Conservation (phyloP, 2,113 vertebrate species). For the Brachyistius frenatus region DNA sequence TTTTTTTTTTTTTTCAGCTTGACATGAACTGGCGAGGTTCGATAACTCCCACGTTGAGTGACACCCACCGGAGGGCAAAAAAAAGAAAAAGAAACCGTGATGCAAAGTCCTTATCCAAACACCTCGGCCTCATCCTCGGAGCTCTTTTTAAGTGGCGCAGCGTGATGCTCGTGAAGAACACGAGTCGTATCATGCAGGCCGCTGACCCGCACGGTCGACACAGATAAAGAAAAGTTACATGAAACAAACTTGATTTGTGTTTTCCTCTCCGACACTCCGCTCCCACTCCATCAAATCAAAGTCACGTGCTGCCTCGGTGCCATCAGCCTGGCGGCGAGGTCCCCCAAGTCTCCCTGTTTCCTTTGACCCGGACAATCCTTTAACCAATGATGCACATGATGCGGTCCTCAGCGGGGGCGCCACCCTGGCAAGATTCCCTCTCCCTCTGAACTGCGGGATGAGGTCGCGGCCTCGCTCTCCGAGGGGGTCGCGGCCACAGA, state of each 20-base stretch:
- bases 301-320: conserved; percentile 22
- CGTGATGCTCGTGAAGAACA: not conserved
- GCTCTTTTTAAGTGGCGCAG: not conserved
- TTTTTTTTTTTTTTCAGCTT: not conserved
- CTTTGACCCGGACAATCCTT: conserved; percentile 41
- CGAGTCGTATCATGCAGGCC: conserved; percentile 18
- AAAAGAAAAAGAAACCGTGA: not conserved
- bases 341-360: conserved; percentile 27
- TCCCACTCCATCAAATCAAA: conserved; percentile 56
- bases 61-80: not conserved
- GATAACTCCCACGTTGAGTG: not conserved
- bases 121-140: not conserved
- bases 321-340: not conserved
- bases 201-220: not conserved
- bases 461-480: conserved; percentile 41
- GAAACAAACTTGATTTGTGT: conserved; percentile 40
- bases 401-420: conserved; percentile 26
- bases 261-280: conserved; percentile 31
- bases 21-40: conserved; percentile 2
- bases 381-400: conserved; percentile 57
- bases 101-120: conserved; percentile 26
- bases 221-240: conserved; percentile 20
- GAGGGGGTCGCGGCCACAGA: conserved; percentile 55
- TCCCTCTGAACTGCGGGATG: conserved; percentile 55
- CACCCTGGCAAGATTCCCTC: conserved; percentile 29